Conservation (phyloP, 2,113 vertebrate genomes). For the Rhabdornis inornatus region DNA sequence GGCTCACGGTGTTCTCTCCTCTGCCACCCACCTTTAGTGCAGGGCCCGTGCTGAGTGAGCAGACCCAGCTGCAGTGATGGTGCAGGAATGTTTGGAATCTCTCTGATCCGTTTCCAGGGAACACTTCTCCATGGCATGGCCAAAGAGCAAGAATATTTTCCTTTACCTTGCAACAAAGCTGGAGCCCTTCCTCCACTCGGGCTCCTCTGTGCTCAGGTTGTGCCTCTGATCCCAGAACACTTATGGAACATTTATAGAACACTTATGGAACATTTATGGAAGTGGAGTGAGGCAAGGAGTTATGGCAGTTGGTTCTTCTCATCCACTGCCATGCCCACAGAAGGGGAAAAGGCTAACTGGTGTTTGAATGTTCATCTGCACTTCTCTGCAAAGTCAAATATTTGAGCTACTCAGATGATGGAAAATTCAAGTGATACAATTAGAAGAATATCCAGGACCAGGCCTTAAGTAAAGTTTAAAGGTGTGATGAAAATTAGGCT, state of each 20-base stretch:
- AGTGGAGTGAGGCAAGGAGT: neutral
- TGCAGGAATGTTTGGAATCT: slow-evolving; percentile 29
- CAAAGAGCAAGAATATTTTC: neutral
- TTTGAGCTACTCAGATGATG: neutral
- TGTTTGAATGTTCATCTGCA: neutral
- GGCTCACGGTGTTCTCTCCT: neutral
- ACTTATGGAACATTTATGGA: neutral
- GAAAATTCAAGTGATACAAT: neutral
- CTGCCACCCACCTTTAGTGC: neutral
- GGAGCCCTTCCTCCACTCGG: neutral
- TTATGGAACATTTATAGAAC: neutral
- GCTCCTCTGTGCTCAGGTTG: neutral
- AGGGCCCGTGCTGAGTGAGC: neutral
- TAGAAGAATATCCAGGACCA: neutral
- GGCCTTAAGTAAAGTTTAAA: neutral
- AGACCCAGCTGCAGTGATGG: neutral
- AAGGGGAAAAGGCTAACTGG: neutral
- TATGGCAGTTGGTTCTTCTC: neutral
- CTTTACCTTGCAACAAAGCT: neutral
- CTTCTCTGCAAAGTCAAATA: neutral
- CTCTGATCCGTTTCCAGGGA: slow-evolving; percentile 41
- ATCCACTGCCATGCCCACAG: neutral
- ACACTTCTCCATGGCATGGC: neutral
- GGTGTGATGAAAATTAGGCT: neutral
- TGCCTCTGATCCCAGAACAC: neutral